Base-by-base conservation (phyloP, 2,113 vertebrate genomes). In the Dasyprocta punctata region DNA sequence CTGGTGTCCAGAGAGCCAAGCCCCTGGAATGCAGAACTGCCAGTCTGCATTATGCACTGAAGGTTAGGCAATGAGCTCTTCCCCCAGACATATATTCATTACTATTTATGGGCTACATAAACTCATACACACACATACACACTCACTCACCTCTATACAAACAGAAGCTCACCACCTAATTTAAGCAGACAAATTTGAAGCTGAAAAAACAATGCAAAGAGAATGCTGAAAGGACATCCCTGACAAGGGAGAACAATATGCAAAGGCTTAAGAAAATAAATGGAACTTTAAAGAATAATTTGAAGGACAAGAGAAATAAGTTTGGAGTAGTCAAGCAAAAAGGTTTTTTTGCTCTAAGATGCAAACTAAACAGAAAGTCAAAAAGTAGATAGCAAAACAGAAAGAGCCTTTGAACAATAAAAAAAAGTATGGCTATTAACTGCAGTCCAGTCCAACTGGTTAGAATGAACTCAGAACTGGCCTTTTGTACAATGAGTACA, bases 81-180 rank as follows among this genome's bases (percentile, higher is more conserved):
- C 54, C 75, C 94, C 94, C 44, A 97, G 85, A 95, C 91, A 93
- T 67, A 90, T 44, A 84, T 80, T 96, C 90, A 97, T 97, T 96
- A 95, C 90, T 96, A 98, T 97, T 96, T 94, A 97, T 95, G 92
- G 85, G 85, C 77, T 90, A 28, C 61, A 97, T 63, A 63, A 93
- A 92, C 81, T 77, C 41, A 71, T 28, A 65, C 3, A 83, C 28
- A 94, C n/a, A 86, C 26, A 91, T 5, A 94, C 52, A 69, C 91
- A 96, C 87, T 75, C 93, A 97, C 87, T 96, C 89, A 94, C 93
- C 92, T 90, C 97, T 97, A 89, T 58, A 96, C 94, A 98, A 95
- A 97, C 84, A 97, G 78, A 94, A 97, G 77, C 87, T 93, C 30
- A n/a, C 75, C 44, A 69, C 49, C 87, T 96, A 96, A 97, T 95